phyloP scores from a whole-genome alignment of 2,888 invertebrate species.

The Caenorhabditis uteleia region DNA sequence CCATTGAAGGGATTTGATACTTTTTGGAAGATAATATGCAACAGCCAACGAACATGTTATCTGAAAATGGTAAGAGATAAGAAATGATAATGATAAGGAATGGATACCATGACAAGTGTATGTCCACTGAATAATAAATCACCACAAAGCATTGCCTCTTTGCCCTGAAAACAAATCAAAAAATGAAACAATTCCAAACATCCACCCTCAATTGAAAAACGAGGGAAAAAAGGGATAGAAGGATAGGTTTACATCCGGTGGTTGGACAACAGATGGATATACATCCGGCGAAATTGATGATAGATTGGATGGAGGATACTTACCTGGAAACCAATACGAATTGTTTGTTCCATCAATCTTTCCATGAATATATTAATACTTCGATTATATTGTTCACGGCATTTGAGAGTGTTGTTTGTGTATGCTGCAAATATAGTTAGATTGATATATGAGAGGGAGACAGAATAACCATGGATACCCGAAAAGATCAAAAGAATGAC shows the following conservation, averaged over 20 bases:
- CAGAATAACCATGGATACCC: no score
- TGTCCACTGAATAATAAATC: constrained; percentile 62
- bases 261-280: no score
- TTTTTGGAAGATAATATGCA: constrained; percentile 51
- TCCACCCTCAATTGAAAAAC: no score
- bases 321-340: constrained; percentile 67
- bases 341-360: constrained; percentile 61
- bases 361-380: constrained; percentile 44
- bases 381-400: constrained; percentile 50
- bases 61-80: no score
- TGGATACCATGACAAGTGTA: constrained; percentile 58
- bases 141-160: constrained; percentile 55
- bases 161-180: constrained; percentile 41
- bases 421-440: constrained; percentile 51
- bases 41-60: constrained; percentile 50
- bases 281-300: no score
- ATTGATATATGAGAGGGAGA: background rate
- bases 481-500: constrained; percentile 7
- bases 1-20: constrained; percentile 39
- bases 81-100: background rate
- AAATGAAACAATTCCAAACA: no score
- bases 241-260: no score
- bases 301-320: background rate
- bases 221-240: no score
- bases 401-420: constrained; percentile 53